Conservation (phyloP, 2,888 invertebrate genomes). For the Himalopsyche tibetana region DNA sequence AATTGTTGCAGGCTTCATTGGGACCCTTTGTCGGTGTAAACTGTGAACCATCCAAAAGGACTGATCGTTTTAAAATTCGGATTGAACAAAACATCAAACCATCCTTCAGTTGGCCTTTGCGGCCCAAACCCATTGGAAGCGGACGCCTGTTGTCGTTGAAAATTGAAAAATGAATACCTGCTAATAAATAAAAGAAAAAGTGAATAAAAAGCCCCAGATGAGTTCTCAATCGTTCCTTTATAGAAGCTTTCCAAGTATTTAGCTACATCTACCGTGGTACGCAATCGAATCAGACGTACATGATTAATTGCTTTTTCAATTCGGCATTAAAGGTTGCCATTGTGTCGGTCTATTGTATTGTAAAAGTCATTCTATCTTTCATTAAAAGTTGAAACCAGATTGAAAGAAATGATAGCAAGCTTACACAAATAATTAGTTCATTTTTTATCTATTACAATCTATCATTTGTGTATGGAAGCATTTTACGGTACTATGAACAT, state of each 20-base stretch:
- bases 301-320: conserved; percentile 39
- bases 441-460: conserved; percentile 9
- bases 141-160: conserved; percentile 51
- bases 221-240: conserved; percentile 42
- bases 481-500: too few relatives aligned
- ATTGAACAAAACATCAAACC: conserved; percentile 63
- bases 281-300: background rate
- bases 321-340: conserved; percentile 39
- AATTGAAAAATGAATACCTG: conserved; percentile 48
- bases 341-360: conserved; percentile 27
- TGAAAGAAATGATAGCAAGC: conserved; percentile 17
- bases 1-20: conserved; percentile 61
- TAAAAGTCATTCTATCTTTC: conserved; percentile 41
- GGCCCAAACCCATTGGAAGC: conserved; percentile 45
- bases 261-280: conserved; percentile 33
- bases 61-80: conserved; percentile 60
- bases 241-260: conserved; percentile 16
- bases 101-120: conserved; percentile 46
- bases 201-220: background rate
- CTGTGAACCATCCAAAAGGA: conserved; percentile 50
- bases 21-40: conserved; percentile 62
- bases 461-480: background rate
- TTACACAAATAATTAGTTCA: conserved; percentile 27
- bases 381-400: conserved; percentile 39
- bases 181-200: conserved; percentile 20